A percentile compares a stretch with the other conserved stretches of the same genome.
Evolutionary conservation across 2,888 invertebrate species (phyloP).

Genomic region (Polyommatus iphigenia): DNA sequence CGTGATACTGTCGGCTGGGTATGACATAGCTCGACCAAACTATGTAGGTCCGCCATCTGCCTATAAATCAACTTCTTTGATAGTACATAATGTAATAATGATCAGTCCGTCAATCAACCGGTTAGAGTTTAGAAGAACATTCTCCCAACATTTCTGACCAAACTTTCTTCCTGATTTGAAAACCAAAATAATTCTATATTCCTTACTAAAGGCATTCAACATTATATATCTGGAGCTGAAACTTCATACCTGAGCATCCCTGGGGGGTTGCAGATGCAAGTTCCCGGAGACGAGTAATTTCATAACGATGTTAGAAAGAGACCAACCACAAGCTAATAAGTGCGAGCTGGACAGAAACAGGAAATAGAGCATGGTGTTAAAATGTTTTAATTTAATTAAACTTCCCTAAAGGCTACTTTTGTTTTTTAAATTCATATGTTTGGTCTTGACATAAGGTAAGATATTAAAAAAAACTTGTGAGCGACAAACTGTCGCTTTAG

Average conservation of each 20-base stretch:
- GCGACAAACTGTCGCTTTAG: no score
- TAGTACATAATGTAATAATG: no score
- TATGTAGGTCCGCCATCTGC: no score
- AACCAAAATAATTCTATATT: background rate
- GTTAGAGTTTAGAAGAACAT: no score
- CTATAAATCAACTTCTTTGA: no score
- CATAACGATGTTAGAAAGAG: background rate
- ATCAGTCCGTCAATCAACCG: no score
- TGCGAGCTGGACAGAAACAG: background rate
- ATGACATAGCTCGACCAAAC: no score
- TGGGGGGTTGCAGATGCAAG: background rate
- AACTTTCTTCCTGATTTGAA: background rate
- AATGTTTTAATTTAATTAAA: background rate
- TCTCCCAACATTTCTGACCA: no score
- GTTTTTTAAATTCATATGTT: background rate
- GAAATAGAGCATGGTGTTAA: background rate
- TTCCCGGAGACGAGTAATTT: background rate
- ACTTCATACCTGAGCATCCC: slow-evolving; percentile 2
- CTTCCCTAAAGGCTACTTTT: background rate
- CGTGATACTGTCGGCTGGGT: no score
- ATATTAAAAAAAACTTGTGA: background rate
- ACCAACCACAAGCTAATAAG: background rate
- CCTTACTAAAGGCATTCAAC: background rate
- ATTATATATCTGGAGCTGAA: background rate
- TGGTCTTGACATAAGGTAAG: background rate